Evolutionary conservation across 2,113 vertebrate genomes (phyloP).

Genomic region (Alethe castanea): DNA sequence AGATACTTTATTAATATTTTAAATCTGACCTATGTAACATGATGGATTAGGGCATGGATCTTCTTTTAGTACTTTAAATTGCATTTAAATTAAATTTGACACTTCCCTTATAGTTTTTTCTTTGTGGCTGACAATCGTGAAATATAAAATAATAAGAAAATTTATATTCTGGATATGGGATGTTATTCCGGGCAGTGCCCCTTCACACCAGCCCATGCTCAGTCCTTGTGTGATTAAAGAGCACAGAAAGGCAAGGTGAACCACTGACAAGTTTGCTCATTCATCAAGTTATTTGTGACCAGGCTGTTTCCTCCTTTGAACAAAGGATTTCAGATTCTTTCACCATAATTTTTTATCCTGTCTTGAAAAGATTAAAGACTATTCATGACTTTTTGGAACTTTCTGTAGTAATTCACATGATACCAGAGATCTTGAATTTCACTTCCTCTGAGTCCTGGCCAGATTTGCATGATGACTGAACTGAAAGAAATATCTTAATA

Average conservation of each 20-base stretch:
- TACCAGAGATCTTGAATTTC: neutral
- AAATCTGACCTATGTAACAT: neutral
- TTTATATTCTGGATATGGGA: neutral
- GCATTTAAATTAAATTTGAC: neutral
- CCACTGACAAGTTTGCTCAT: neutral
- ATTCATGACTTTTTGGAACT: neutral
- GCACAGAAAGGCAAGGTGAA: fast-evolving
- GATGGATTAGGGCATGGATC: neutral
- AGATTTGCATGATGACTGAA: neutral
- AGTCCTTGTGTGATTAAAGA: neutral
- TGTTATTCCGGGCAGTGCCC: neutral
- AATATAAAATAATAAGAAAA: neutral
- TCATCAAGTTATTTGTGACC: neutral
- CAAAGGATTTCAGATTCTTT: neutral
- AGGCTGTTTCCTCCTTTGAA: neutral
- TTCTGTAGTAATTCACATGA: neutral
- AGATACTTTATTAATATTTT: neutral
- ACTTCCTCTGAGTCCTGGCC: neutral
- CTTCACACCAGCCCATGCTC: neutral
- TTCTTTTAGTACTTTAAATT: neutral
- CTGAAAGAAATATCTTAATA: neutral
- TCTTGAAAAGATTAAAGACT: neutral
- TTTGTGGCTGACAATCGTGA: neutral
- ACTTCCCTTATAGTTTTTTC: neutral
- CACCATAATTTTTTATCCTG: neutral